Evolutionary conservation across 2,113 vertebrate genomes (phyloP), one percentile per base, ranked within the genome.

Genomic region (Egretta garzetta): DNA sequence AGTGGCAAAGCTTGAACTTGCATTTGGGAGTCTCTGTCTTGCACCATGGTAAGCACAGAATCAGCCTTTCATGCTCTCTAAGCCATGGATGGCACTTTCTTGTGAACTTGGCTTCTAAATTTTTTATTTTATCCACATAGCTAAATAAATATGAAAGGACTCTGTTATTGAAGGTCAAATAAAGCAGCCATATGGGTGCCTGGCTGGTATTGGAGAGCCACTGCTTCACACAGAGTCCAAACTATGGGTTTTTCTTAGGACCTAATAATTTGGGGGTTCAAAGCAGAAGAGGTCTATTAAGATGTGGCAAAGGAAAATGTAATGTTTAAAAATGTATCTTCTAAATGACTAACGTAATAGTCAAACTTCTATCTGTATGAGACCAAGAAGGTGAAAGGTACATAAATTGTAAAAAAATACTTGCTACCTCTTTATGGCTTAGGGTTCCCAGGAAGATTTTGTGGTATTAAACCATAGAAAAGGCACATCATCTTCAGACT

Each of bases 231-330:
- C 3, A 55, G 23, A 62, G 39, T 76, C 27, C 32, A 80, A 83
- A 94, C 55, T 24, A 45, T 2, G 14, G 1, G 1, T 1, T 0
- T 4, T 4, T 6, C 62, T 58, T 35, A 32, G 2, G 26, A 47
- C 19, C 4, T 27, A 14, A 5, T 45, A 55, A 80, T 77, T 92
- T 58, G 8, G 19, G 12, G 1, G 6, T 83, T 70, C 35, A 63
- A 86, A 80, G 8, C 5, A 58, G 28, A 86, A 83, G 8, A 37
- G 0, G 1, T 35, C 10, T 75, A 24, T 47, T 47, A 71, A 55
- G 49, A 59, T 16, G 9, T 33, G 13, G 32, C 20, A 90, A 82
- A 88, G 20, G 27, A 58, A 43, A 89, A 67, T 10, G 24, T 22
- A 62, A 41, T 84, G 21, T 3, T 86, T 84, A 74, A 91, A 88